Conservation (phyloP, 2,113 vertebrate genomes). For the Sylvilagus bachmani region DNA sequence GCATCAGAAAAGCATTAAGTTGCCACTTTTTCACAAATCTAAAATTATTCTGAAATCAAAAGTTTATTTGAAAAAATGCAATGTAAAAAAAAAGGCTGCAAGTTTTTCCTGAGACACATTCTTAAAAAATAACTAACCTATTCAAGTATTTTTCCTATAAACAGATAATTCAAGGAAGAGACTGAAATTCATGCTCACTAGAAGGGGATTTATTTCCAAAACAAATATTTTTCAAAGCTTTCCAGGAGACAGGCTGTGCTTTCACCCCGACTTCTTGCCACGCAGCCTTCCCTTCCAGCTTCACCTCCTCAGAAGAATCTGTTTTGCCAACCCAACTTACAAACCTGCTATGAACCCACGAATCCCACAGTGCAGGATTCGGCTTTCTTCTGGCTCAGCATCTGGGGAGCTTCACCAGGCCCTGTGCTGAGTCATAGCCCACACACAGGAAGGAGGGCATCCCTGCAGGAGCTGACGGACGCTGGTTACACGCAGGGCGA, state of each 20-base stretch:
- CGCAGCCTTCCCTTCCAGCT: slow-evolving; percentile 37
- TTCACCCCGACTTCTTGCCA: not conserved
- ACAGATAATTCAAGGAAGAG: slow-evolving; percentile 68
- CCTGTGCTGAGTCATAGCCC: not conserved
- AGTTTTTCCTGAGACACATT: slow-evolving; percentile 59
- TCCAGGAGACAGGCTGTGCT: slow-evolving; percentile 70
- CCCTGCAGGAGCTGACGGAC: not conserved
- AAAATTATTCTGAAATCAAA: slow-evolving; percentile 55
- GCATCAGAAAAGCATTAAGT: slow-evolving; percentile 13
- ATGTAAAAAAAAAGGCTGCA: not conserved
- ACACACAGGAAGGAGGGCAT: not conserved
- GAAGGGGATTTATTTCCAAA: slow-evolving; percentile 73
- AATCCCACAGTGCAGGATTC: not conserved
- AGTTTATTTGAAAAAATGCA: slow-evolving; percentile 44
- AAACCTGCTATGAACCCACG: slow-evolving; percentile 28
- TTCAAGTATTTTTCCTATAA: slow-evolving; percentile 72
- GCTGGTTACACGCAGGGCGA: not conserved
- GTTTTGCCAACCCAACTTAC: slow-evolving; percentile 48
- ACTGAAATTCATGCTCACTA: slow-evolving; percentile 36
- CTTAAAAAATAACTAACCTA: slow-evolving; percentile 67
- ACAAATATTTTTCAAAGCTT: slow-evolving; percentile 75
- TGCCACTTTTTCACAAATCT: slow-evolving; percentile 23
- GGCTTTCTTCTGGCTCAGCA: not conserved
- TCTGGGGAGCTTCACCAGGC: not conserved
- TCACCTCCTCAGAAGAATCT: slow-evolving; percentile 50